These are phyloP conservation scores for Lypha dubia DNA, from an alignment of 2,888 invertebrate species.

Conservation along the genomic window DNA sequence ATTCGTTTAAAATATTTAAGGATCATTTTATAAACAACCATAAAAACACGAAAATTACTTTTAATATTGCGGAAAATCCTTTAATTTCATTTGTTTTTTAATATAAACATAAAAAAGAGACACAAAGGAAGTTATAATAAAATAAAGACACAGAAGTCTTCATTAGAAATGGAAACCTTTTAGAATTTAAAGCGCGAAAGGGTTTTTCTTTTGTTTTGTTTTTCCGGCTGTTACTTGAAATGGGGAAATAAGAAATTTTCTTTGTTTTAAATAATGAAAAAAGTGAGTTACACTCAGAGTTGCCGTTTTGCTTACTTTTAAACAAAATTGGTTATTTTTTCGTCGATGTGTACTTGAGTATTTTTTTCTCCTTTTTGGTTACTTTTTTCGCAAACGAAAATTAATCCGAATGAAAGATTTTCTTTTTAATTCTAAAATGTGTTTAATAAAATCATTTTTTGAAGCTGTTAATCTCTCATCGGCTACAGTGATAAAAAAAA, in stretches of 20 bases:
- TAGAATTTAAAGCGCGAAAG: conserved; percentile 17
- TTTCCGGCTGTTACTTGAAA: conserved; percentile 47
- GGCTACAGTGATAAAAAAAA: no score
- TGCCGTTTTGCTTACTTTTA: background rate
- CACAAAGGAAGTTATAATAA: conserved; percentile 36
- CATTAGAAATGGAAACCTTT: conserved; percentile 29
- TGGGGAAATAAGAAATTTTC: background rate
- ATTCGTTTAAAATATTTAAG: conserved; percentile 55
- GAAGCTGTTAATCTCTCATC: no score
- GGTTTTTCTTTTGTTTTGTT: conserved; percentile 34
- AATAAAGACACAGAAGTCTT: conserved; percentile 34
- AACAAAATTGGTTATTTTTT: no score
- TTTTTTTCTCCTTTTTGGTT: no score
- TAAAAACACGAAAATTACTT: conserved; percentile 55
- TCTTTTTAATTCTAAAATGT: no score
- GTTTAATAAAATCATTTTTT: no score
- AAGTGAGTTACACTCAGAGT: no score
- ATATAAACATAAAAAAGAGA: background rate
- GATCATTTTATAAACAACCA: conserved; percentile 55
- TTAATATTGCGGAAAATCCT: conserved; percentile 74
- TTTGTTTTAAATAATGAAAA: background rate
- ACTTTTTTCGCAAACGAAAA: no score
- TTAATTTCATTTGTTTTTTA: conserved; percentile 48
- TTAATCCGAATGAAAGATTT: no score
- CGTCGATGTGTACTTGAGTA: no score